A percentile compares a stretch with the other conserved stretches of the same genome.
These are phyloP conservation scores for Pseudocheirus occidentalis DNA, from an alignment of 2,797 vertebrate species.

Conservation along the genomic window DNA sequence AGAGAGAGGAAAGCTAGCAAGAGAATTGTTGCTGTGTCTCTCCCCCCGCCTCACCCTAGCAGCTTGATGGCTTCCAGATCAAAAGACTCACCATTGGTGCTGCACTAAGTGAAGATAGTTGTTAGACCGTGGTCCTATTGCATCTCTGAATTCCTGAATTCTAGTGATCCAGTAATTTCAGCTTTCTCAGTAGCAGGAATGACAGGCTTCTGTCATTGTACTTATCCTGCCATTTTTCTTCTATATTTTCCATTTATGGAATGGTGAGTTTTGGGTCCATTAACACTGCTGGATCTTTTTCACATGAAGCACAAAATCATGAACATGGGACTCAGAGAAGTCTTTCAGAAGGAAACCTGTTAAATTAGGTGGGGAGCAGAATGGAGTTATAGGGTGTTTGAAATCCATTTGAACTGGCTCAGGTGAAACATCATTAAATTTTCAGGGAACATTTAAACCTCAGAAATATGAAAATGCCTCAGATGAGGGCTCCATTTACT, in stretches of 20 bases:
- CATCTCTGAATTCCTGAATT: not conserved
- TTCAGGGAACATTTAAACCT: not conserved
- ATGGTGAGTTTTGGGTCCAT: not conserved
- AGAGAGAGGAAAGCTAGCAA: not conserved
- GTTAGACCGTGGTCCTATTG: not conserved
- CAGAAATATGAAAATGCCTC: not conserved
- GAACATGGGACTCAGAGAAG: not conserved
- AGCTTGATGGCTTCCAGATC: not conserved
- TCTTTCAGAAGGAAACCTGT: not conserved
- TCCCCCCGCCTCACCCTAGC: not conserved
- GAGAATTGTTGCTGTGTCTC: not conserved
- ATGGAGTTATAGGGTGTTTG: not conserved
- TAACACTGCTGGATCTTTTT: not conserved
- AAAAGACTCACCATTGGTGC: not conserved
- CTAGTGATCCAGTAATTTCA: not conserved
- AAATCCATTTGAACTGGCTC: not conserved
- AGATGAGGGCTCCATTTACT: not conserved
- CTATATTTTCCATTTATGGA: not conserved
- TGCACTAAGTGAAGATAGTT: not conserved
- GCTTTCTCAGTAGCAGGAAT: not conserved
- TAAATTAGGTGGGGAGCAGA: not conserved
- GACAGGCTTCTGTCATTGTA: not conserved
- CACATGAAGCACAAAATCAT: not conserved
- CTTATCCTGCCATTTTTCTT: no score
- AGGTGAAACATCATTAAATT: not conserved